These are phyloP conservation scores for Anser brachyrhynchus DNA, from an alignment of 2,113 vertebrate genomes.

Conservation along the genomic window DNA sequence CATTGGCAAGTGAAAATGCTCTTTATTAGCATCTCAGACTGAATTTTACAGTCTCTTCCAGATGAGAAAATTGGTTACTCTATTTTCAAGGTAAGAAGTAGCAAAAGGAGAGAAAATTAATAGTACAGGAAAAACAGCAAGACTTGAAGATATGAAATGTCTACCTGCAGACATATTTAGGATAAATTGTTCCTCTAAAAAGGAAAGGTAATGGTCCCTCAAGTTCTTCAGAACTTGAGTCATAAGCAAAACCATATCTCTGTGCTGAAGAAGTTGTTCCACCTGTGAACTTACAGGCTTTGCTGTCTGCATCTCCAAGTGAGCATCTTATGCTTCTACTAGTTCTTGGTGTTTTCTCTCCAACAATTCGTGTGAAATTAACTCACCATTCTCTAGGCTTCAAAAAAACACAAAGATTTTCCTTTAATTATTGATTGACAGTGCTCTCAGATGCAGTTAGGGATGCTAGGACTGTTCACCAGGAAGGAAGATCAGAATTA, in stretches of 20 bases:
- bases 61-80: background rate
- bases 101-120: background rate
- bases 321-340: background rate
- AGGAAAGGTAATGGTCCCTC: background rate
- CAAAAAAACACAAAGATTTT: background rate
- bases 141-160: background rate
- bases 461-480: background rate
- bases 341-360: background rate
- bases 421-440: background rate
- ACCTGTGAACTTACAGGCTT: rapidly evolving
- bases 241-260: background rate
- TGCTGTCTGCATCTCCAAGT: background rate
- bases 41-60: background rate
- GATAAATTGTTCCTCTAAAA: background rate
- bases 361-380: background rate
- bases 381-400: background rate
- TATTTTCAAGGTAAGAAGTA: background rate
- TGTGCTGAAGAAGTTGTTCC: background rate
- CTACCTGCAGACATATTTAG: background rate
- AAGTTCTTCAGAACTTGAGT: background rate
- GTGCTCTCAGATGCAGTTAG: background rate
- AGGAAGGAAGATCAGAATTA: background rate
- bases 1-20: background rate
- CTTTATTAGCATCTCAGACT: background rate
- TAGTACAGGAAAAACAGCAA: background rate